These are phyloP conservation scores for Jacana jacana DNA, from an alignment of 2,113 vertebrate species.

Conservation along the genomic window DNA sequence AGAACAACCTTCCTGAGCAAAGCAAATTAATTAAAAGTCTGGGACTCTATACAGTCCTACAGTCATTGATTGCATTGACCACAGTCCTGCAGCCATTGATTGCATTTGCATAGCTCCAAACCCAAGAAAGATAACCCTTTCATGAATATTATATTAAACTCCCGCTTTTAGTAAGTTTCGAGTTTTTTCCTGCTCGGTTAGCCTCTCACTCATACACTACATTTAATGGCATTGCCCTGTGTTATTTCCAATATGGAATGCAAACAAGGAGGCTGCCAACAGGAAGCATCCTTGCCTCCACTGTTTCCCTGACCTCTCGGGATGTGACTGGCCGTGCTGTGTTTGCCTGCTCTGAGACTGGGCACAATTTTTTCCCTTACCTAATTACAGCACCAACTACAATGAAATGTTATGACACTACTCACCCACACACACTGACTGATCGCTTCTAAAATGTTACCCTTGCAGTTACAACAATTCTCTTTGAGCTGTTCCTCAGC, in stretches of 20 bases:
- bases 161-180: not conserved
- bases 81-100: not conserved
- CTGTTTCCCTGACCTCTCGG: fast-evolving
- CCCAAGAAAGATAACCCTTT: not conserved
- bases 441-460: not conserved
- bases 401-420: not conserved
- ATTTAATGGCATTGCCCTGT: not conserved
- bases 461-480: not conserved
- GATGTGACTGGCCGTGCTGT: not conserved
- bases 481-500: not conserved
- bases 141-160: not conserved
- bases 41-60: not conserved
- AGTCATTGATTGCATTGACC: not conserved
- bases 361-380: not conserved
- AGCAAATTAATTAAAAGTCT: not conserved
- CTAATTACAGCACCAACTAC: not conserved
- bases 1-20: not conserved
- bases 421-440: not conserved
- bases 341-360: not conserved
- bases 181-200: not conserved
- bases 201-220: not conserved
- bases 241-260: not conserved
- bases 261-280: not conserved
- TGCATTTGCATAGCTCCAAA: not conserved
- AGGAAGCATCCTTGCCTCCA: not conserved